A percentile compares a stretch with the other conserved stretches of the same genome.
These are phyloP conservation scores for Glaucidium brasilianum DNA, from an alignment of 2,113 vertebrate species.

Conservation along the genomic window DNA sequence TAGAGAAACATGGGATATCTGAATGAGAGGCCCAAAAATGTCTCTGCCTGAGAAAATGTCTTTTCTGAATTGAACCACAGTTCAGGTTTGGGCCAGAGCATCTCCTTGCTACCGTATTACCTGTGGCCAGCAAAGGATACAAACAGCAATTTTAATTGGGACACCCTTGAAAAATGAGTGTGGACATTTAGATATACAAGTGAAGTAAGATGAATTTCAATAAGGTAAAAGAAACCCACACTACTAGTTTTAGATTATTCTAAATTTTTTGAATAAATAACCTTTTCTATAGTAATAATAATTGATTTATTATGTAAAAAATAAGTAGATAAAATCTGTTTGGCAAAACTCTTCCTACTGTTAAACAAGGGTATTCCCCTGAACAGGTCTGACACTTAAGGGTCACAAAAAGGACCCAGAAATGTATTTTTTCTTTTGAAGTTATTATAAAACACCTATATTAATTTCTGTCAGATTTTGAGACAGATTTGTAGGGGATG, in stretches of 20 bases:
- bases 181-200: background rate
- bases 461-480: constrained; percentile 23
- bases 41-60: background rate
- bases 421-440: background rate
- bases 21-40: background rate
- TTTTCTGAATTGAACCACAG: background rate
- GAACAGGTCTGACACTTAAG: background rate
- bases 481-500: background rate
- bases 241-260: background rate
- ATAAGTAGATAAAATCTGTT: background rate
- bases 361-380: background rate
- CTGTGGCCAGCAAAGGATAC: background rate
- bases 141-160: rapidly evolving
- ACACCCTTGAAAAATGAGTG: background rate
- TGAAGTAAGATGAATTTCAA: background rate
- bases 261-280: background rate
- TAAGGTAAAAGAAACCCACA: background rate
- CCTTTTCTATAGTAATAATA: background rate
- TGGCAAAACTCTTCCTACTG: background rate
- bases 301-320: background rate
- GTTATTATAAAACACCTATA: background rate
- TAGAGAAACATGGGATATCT: background rate
- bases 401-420: background rate
- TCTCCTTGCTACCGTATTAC: background rate
- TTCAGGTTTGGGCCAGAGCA: background rate